phyloP scores from a whole-genome alignment of 1,140 invertebrate genomes.

The Amphibalanus amphitrite region DNA sequence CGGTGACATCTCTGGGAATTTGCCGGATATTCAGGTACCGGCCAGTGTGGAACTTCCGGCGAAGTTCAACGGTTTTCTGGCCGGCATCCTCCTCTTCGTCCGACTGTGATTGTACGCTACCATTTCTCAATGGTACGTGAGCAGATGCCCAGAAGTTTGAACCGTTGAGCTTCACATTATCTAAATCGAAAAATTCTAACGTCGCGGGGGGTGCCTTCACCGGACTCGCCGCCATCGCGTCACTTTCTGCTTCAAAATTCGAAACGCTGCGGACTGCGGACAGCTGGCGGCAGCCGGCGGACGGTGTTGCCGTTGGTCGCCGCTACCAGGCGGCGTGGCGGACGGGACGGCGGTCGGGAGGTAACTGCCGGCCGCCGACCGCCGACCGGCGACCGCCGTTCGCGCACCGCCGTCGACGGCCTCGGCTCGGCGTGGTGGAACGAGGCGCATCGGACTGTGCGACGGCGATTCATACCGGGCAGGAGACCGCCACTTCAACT shows the following conservation, averaged over 20 bases:
- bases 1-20: not conserved
- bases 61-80: not conserved
- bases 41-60: not conserved
- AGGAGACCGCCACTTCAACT: too few relatives aligned
- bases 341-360: too few relatives aligned
- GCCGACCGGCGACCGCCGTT: too few relatives aligned
- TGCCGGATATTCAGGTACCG: not conserved
- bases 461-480: too few relatives aligned
- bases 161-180: not conserved
- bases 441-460: too few relatives aligned
- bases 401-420: too few relatives aligned
- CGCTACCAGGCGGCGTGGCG: too few relatives aligned
- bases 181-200: not conserved
- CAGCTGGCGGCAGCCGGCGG: too few relatives aligned
- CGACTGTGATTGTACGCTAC: not conserved
- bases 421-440: too few relatives aligned
- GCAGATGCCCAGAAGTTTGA: not conserved
- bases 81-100: not conserved
- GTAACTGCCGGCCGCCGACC: too few relatives aligned
- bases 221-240: slow-evolving; percentile 1
- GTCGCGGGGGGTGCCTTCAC: not conserved
- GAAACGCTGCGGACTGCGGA: not conserved
- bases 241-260: not conserved
- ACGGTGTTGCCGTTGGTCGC: too few relatives aligned
- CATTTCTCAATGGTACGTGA: not conserved